Evolutionary conservation across 1,140 invertebrate species (phyloP).

Genomic region (Bombus ignitus): DNA sequence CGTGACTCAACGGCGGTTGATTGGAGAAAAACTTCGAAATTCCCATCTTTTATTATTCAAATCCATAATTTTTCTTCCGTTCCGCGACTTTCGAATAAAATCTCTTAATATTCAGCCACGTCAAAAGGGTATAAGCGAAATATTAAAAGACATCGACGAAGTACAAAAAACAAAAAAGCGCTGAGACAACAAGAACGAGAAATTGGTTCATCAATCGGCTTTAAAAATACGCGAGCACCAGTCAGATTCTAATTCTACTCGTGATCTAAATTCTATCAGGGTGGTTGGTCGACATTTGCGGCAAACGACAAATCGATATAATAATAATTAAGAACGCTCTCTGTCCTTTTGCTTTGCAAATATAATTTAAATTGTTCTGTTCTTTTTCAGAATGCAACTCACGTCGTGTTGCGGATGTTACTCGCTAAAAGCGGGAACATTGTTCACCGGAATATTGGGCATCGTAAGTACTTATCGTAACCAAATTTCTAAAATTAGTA

Average conservation of each 20-base stretch:
- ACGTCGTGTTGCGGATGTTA: constrained; percentile 86
- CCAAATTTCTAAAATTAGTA: too few relatives aligned
- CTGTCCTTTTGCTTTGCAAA: background rate
- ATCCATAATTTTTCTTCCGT: background rate
- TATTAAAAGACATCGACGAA: background rate
- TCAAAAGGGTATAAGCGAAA: too few relatives aligned
- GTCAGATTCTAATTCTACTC: constrained; percentile 31
- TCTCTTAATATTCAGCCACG: too few relatives aligned
- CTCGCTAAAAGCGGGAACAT: constrained; percentile 87
- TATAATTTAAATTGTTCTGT: background rate
- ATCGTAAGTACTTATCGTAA: constrained; percentile 83
- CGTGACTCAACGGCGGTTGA: too few relatives aligned
- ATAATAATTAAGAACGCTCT: background rate
- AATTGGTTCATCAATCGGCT: constrained; percentile 19
- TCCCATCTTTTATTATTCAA: too few relatives aligned
- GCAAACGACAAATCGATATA: background rate
- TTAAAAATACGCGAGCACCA: constrained; percentile 44
- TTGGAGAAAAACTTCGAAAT: background rate
- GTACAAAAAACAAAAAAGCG: background rate
- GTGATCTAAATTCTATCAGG: constrained; percentile 42
- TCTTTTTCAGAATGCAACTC: constrained; percentile 68
- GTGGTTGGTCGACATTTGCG: background rate
- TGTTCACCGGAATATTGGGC: constrained; percentile 86
- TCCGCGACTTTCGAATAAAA: too few relatives aligned
- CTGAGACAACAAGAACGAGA: background rate